Evolutionary conservation across 2,888 invertebrate genomes (phyloP).

Genomic region (Amiota minor): DNA sequence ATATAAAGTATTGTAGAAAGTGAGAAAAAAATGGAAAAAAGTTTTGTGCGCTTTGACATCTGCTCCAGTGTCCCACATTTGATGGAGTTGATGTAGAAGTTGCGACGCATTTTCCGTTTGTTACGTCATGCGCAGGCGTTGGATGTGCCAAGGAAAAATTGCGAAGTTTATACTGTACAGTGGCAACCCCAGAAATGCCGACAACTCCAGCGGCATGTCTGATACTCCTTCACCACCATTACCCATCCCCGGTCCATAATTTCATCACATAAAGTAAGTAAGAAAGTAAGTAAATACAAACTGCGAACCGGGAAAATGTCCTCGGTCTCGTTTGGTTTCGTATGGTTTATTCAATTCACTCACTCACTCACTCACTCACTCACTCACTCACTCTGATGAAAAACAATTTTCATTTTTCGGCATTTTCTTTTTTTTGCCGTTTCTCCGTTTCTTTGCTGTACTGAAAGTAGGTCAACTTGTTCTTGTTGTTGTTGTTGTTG

Average conservation of each 20-base stretch:
- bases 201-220: background rate
- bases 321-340: background rate
- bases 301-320: background rate
- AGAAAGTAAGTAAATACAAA: background rate
- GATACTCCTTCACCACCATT: background rate
- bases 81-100: slow-evolving; percentile 4
- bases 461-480: slow-evolving; percentile 26
- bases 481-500: slow-evolving; percentile 27
- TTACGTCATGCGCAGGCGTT: slow-evolving; percentile 11
- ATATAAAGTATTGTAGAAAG: background rate
- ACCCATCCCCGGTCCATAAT: background rate
- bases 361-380: no score
- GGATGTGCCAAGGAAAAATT: background rate
- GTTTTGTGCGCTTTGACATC: slow-evolving; percentile 10
- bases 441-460: background rate
- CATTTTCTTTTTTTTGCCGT: background rate
- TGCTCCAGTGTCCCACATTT: slow-evolving; percentile 9
- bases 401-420: slow-evolving; percentile 11
- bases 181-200: background rate
- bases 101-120: background rate
- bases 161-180: no score
- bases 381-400: background rate
- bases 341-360: slow-evolving; percentile 5
- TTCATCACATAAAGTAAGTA: background rate
- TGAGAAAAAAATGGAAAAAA: background rate